A percentile compares a stretch with the other conserved stretches of the same genome.
Evolutionary conservation across 2,888 invertebrate species (phyloP).

Genomic region (Copidosoma aretas): DNA sequence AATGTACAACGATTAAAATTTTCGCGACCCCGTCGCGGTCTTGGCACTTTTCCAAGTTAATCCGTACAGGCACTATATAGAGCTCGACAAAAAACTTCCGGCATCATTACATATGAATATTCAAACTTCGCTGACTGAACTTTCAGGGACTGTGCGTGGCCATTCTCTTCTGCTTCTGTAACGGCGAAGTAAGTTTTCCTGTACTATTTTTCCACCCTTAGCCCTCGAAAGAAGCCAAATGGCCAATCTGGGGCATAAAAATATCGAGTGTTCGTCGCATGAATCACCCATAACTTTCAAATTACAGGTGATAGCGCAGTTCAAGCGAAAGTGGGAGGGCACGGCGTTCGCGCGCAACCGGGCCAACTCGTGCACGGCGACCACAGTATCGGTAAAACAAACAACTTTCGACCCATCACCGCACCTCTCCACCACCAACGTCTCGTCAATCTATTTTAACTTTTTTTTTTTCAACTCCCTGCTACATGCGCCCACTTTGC

Average conservation of each 20-base stretch:
- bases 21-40: no score
- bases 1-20: no score
- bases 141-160: constrained; percentile 90
- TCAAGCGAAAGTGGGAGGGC: constrained; percentile 81
- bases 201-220: not conserved
- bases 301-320: constrained; percentile 75
- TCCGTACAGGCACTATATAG: no score
- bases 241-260: not conserved
- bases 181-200: constrained; percentile 85
- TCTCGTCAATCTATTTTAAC: no score
- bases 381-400: constrained; percentile 84
- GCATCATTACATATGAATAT: not conserved
- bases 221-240: not conserved
- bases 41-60: no score
- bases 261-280: not conserved
- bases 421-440: not conserved
- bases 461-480: no score
- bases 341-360: constrained; percentile 74
- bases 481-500: not conserved
- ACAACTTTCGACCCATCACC: constrained; percentile 26
- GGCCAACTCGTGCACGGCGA: constrained; percentile 84
- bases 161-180: constrained; percentile 91
- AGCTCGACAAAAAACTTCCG: no score
- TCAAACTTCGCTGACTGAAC: constrained; percentile 28
- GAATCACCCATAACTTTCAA: not conserved